Evolutionary conservation across 2,113 vertebrate genomes (phyloP).

Genomic region (Hippocampus guttulatus): DNA sequence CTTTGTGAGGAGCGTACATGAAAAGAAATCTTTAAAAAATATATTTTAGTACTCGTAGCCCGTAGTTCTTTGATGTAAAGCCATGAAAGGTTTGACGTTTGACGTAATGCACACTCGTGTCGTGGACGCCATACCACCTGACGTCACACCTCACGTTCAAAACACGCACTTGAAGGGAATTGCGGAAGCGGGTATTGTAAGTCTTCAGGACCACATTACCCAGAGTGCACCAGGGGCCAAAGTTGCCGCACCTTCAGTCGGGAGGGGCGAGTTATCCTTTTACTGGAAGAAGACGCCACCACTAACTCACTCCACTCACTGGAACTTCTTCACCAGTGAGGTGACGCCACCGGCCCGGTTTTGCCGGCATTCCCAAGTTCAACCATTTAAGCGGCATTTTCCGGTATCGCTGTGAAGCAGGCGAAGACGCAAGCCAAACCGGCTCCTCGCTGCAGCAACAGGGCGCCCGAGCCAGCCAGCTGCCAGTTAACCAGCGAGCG

Average conservation of each 20-base stretch:
- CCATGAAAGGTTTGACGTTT: background rate
- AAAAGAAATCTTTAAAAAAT: no score
- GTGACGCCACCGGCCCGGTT: constrained; percentile 31
- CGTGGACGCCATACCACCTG: background rate
- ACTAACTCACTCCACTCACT: constrained; percentile 28
- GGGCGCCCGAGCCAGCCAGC: constrained; percentile 39
- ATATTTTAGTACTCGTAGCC: no score
- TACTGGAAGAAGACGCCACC: constrained; percentile 45
- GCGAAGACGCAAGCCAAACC: constrained; percentile 10
- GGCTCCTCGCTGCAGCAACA: constrained; percentile 65
- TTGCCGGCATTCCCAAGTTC: constrained; percentile 26
- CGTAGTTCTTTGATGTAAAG: no score
- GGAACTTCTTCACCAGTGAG: constrained; percentile 64
- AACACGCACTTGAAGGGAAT: background rate
- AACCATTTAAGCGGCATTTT: constrained; percentile 6
- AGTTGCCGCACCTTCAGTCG: constrained; percentile 55
- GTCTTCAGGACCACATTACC: constrained; percentile 61
- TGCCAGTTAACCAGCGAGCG: constrained; percentile 18
- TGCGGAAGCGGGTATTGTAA: constrained; percentile 4
- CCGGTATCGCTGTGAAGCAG: constrained; percentile 11
- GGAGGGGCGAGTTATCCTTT: constrained; percentile 65
- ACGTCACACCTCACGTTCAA: background rate
- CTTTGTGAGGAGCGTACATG: no score
- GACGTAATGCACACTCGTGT: background rate
- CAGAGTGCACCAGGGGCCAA: constrained; percentile 36